Conservation (phyloP, 1,140 invertebrate genomes). For the Harlomillsia oculata region DNA sequence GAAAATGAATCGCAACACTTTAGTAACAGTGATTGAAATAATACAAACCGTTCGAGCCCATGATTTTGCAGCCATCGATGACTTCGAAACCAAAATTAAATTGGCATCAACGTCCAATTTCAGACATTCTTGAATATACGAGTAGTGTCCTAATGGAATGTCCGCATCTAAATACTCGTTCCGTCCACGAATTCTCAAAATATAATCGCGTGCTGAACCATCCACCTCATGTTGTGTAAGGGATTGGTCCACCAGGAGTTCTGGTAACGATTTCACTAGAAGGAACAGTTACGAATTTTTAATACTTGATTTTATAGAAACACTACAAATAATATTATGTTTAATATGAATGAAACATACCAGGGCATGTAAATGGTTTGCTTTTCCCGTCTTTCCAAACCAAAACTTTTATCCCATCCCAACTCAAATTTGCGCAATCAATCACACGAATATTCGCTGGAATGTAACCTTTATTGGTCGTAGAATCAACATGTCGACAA, state of each 20-base stretch:
- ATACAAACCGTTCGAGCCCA: slow-evolving; percentile 58
- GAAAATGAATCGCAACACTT: neutral
- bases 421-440: no score
- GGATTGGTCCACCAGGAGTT: slow-evolving; percentile 78
- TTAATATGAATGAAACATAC: slow-evolving; percentile 44
- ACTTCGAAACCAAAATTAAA: slow-evolving; percentile 57
- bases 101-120: slow-evolving; percentile 84
- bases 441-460: slow-evolving; percentile 70
- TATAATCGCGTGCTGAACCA: slow-evolving; percentile 56
- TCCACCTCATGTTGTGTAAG: slow-evolving; percentile 67
- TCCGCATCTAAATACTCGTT: slow-evolving; percentile 60
- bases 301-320: slow-evolving; percentile 14
- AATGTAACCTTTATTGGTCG: slow-evolving; percentile 67
- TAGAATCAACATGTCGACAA: slow-evolving; percentile 55
- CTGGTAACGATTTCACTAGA: slow-evolving; percentile 71
- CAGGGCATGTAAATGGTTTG: slow-evolving; percentile 60
- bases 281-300: slow-evolving; percentile 36
- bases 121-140: slow-evolving; percentile 87
- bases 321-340: slow-evolving; percentile 3
- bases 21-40: neutral
- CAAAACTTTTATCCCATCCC: slow-evolving; percentile 74
- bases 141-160: slow-evolving; percentile 66
- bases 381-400: slow-evolving; percentile 53
- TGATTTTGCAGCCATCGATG: slow-evolving; percentile 51
- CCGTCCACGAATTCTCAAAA: slow-evolving; percentile 65